phyloP scores from a whole-genome alignment of 2,113 vertebrate species.

The Pseudorhombus dupliciocellatus region DNA sequence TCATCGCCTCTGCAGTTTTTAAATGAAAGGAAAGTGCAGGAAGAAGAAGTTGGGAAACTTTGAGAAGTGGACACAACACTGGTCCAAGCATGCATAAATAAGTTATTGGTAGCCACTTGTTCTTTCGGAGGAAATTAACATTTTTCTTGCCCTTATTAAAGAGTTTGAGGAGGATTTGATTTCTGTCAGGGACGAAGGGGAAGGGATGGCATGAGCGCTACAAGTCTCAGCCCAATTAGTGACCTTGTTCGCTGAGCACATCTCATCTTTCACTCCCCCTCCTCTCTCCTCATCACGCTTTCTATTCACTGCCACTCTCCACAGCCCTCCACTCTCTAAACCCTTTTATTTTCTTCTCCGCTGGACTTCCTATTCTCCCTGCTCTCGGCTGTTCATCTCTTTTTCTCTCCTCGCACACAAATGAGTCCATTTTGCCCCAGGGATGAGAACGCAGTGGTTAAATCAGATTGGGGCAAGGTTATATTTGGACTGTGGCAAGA shows the following conservation, averaged over 20 bases:
- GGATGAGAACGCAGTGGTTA: conserved; percentile 59
- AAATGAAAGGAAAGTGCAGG: no score
- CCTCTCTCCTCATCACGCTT: conserved; percentile 35
- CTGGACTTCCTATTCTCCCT: conserved; percentile 38
- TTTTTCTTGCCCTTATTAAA: conserved; percentile 55
- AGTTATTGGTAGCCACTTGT: conserved; percentile 16
- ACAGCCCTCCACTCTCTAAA: conserved; percentile 24
- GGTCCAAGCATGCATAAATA: background rate
- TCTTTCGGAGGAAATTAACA: conserved; percentile 54
- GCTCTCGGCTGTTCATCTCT: conserved; percentile 24
- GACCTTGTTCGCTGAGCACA: conserved; percentile 62
- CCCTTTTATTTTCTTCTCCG: conserved; percentile 32
- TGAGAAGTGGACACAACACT: no score
- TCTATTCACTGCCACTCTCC: conserved; percentile 41
- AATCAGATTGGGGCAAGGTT: conserved; percentile 73
- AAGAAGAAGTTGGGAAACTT: no score
- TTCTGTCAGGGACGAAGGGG: conserved; percentile 54
- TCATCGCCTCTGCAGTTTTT: no score
- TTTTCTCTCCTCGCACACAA: conserved; percentile 50
- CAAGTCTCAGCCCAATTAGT: conserved; percentile 75
- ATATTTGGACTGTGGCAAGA: conserved; percentile 71
- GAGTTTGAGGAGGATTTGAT: conserved; percentile 67
- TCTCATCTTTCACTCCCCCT: background rate
- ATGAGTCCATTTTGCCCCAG: conserved; percentile 63
- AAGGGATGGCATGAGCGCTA: conserved; percentile 55